These are phyloP conservation scores for Amblyopsis hoosieri DNA, from an alignment of 2,797 vertebrate species.

Conservation along the genomic window DNA sequence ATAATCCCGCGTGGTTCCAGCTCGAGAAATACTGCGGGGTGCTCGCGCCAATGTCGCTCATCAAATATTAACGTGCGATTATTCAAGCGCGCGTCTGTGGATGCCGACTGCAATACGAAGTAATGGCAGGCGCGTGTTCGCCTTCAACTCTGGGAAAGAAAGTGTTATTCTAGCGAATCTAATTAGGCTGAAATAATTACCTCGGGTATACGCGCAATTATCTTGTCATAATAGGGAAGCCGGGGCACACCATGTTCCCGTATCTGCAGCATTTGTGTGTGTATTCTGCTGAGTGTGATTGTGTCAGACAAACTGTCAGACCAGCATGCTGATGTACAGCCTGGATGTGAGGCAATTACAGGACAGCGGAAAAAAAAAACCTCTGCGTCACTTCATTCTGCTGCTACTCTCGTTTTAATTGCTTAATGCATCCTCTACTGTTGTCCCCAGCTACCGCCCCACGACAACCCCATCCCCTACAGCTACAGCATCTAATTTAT, in stretches of 20 bases:
- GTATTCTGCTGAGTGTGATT: conserved; percentile 41
- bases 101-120: conserved; percentile 49
- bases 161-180: conserved; percentile 44
- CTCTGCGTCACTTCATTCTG: conserved; percentile 78
- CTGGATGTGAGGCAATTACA: conserved; percentile 86
- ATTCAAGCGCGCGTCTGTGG: conserved; percentile 52
- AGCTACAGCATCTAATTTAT: conserved; percentile 49
- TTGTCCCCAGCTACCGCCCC: conserved; percentile 29
- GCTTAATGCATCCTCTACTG: conserved; percentile 82
- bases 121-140: conserved; percentile 35
- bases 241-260: conserved; percentile 38
- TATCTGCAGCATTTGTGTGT: conserved; percentile 39
- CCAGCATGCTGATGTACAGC: conserved; percentile 77
- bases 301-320: conserved; percentile 68
- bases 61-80: conserved; percentile 80
- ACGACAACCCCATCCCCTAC: conserved; percentile 23
- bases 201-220: conserved; percentile 53
- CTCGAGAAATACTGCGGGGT: conserved; percentile 62
- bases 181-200: conserved; percentile 54
- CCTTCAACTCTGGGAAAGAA: conserved; percentile 28
- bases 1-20: conserved; percentile 67
- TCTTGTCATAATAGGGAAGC: conserved; percentile 46
- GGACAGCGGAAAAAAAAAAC: conserved; percentile 59
- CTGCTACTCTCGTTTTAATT: conserved; percentile 85
- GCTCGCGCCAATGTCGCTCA: conserved; percentile 72